Conservation (phyloP, 2,113 vertebrate genomes). For the Tachycineta bicolor region DNA sequence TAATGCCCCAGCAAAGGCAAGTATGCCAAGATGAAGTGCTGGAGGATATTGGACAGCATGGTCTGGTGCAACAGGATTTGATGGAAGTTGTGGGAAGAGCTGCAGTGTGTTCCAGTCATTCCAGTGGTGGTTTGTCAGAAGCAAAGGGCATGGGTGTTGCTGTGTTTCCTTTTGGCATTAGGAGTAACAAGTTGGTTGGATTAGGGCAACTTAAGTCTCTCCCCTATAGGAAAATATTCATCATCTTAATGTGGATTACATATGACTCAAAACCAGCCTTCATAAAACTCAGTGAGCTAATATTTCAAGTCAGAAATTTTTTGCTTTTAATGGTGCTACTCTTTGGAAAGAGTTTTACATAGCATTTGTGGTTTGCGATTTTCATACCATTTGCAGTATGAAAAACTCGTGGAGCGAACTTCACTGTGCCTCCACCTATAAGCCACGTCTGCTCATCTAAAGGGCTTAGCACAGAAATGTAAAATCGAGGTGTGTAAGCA, state of each 20-base stretch:
- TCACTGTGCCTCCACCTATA: neutral
- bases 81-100: constrained; percentile 35
- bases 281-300: constrained; percentile 8
- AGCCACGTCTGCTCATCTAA: neutral
- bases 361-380: neutral
- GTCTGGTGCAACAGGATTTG: constrained; percentile 4
- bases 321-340: neutral
- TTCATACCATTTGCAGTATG: neutral
- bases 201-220: constrained; percentile 53
- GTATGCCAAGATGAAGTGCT: constrained; percentile 20
- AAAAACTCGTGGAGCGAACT: neutral
- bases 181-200: constrained; percentile 36
- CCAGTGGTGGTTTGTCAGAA: constrained; percentile 44
- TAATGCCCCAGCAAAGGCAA: constrained; percentile 7
- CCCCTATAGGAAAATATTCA: constrained; percentile 63
- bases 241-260: constrained; percentile 34
- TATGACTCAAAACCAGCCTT: constrained; percentile 60
- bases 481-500: neutral
- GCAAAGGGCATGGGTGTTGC: constrained; percentile 52
- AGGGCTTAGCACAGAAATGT: neutral
- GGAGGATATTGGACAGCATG: neutral
- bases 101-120: constrained; percentile 37
- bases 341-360: neutral
- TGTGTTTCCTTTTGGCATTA: constrained; percentile 58
- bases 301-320: constrained; percentile 21